Evolutionary conservation across 2,113 vertebrate species (phyloP).

Genomic region (Psilopsiagon aurifrons): DNA sequence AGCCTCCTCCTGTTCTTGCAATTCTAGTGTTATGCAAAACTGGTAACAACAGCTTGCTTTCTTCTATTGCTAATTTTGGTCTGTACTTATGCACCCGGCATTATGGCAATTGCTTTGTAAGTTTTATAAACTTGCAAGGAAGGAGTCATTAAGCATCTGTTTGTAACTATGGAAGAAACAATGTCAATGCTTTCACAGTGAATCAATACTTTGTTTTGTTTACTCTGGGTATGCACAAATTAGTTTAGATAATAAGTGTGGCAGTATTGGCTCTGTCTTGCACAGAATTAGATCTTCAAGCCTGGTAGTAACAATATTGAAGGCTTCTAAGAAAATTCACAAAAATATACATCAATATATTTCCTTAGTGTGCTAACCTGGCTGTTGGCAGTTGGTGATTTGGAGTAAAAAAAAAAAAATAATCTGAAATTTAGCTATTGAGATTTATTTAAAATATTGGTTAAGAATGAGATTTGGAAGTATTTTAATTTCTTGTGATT

Average conservation of each 20-base stretch:
- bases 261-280: not conserved
- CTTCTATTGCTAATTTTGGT: conserved; percentile 46
- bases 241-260: not conserved
- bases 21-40: not conserved
- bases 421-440: not conserved
- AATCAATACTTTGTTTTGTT: not conserved
- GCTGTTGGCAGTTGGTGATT: not conserved
- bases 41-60: conserved; percentile 1
- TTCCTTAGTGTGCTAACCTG: not conserved
- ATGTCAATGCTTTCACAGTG: not conserved
- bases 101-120: conserved; percentile 4
- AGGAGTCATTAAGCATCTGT: conserved; percentile 39
- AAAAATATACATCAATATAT: not conserved
- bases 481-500: not conserved
- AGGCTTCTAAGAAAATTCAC: not conserved
- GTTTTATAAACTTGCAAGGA: conserved; percentile 16
- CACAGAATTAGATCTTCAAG: not conserved
- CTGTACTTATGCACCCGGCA: conserved; percentile 5
- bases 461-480: not conserved
- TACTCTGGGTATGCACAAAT: not conserved
- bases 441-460: not conserved
- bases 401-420: not conserved
- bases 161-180: not conserved
- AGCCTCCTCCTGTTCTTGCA: not conserved
- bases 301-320: not conserved